A percentile compares a stretch with the other conserved stretches of the same genome.
These are phyloP conservation scores for Corynorhinus townsendii DNA, from an alignment of 2,113 vertebrate species.

Conservation along the genomic window DNA sequence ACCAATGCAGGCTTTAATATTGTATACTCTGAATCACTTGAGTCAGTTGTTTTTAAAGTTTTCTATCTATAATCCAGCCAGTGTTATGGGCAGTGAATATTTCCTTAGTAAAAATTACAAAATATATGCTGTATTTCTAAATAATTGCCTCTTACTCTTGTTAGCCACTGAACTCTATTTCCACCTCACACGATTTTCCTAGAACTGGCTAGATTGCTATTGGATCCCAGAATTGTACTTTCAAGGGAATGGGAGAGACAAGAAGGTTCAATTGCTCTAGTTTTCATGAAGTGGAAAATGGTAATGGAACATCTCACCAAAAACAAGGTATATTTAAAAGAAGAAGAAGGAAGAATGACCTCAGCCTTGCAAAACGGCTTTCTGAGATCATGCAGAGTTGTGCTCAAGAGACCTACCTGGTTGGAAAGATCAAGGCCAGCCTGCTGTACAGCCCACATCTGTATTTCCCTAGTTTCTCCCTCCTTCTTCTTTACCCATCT, in stretches of 20 bases:
- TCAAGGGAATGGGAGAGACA: constrained; percentile 44
- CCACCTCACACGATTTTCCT: not conserved
- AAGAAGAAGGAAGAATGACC: not conserved
- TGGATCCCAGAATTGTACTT: constrained; percentile 39
- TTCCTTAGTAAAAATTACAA: constrained; percentile 50
- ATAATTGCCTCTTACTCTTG: constrained; percentile 44
- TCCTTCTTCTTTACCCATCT: not conserved
- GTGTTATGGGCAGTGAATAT: not conserved
- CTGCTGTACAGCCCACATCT: not conserved
- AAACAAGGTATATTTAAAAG: constrained; percentile 43
- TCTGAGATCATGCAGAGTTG: not conserved
- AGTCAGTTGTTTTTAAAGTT: constrained; percentile 50
- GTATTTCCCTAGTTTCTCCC: not conserved
- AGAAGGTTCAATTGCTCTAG: constrained; percentile 35
- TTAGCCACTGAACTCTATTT: constrained; percentile 47
- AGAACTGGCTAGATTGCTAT: constrained; percentile 27
- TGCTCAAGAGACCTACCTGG: not conserved
- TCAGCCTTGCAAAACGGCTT: constrained; percentile 14
- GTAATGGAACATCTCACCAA: constrained; percentile 32
- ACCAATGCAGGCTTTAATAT: constrained; percentile 24
- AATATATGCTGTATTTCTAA: constrained; percentile 50
- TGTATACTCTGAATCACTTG: constrained; percentile 36
- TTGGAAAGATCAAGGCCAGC: not conserved
- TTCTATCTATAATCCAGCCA: constrained; percentile 13
- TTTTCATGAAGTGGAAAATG: constrained; percentile 56